Evolutionary conservation across 1,140 invertebrate genomes (phyloP), one percentile per base, ranked within the genome.

Genomic region (Brachystomella parvula): DNA sequence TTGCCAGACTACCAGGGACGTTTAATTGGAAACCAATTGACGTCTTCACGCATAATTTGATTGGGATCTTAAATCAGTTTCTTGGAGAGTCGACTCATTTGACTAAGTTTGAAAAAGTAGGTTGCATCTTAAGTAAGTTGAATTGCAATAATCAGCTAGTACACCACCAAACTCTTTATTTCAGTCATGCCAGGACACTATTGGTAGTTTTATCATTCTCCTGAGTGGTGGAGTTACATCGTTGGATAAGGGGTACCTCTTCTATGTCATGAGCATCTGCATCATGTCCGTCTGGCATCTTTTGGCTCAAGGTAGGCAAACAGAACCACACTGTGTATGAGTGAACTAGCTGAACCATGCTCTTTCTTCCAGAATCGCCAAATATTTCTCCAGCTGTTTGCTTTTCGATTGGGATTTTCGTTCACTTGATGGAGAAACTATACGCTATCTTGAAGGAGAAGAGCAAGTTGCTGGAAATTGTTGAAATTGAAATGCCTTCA

Each of bases 241-340:
- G 66, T 58, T 68, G 62, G 71, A 71, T 32, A 56, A 69, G 21
- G 60, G 67, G 21, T 60, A 71, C 32, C 57, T 70, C 15, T 73
- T 70, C 58, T 66, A 64, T 9, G 47, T 70, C 9, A 61, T 69
- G 2, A 24, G 35, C 9, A 71, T 69, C 47, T 60, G 59, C 31
- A 61, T 73, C 2, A 68, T 70, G 64, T 67, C 57, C 2, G 71
- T 69, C 35, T 69, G 67, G 69, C 33, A 65, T 33, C 64, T 73
- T 24, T 66, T 71, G 61, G 35, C 56, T 19, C 21, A 26, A 1
- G 66, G 30, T 47, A 30, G 31, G 33, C 26, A 29, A 57, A 12
- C 53, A 57, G 30, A 62, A 39, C 9, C 30, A 24, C 12, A 47
- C 30, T 21, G 3, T n/a, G n/a, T 44, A 24, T 12, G 21, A 3